A percentile compares a stretch with the other conserved stretches of the same genome.
Conservation (phyloP, 1,140 invertebrate genomes). For the Lineus longissimus region DNA sequence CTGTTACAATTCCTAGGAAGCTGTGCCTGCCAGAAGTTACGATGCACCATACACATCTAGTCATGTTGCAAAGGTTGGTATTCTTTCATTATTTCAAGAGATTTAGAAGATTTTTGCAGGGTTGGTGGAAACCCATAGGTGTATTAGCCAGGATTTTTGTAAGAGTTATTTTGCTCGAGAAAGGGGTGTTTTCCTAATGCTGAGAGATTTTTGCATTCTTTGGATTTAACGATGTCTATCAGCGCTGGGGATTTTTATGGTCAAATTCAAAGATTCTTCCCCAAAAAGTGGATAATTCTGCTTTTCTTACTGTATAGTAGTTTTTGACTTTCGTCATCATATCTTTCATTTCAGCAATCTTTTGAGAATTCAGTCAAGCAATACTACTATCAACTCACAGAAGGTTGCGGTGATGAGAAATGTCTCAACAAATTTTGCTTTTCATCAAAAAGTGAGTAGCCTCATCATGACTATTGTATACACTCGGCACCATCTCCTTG, state of each 20-base stretch:
- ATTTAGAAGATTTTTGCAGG: no score
- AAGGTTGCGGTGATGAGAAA: neutral
- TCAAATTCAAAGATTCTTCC: no score
- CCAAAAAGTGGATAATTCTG: no score
- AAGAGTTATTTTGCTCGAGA: neutral
- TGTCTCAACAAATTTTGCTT: slow-evolving; percentile 1
- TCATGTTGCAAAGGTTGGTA: neutral
- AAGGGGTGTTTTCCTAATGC: no score
- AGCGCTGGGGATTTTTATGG: no score
- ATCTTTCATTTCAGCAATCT: neutral
- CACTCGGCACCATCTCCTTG: neutral
- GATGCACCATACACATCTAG: neutral
- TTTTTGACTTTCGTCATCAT: no score
- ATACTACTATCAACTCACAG: slow-evolving; percentile 2
- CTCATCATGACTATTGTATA: neutral
- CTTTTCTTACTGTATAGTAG: no score
- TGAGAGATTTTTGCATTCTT: no score
- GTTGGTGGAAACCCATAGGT: no score
- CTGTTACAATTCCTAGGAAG: neutral
- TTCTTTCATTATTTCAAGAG: neutral
- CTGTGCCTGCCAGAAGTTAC: neutral
- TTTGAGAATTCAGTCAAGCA: neutral
- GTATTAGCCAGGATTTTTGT: no score
- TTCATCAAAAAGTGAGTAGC: neutral
- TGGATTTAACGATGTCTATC: no score